phyloP scores from a whole-genome alignment of 2,888 invertebrate species.

The Tetanocera ferruginea region DNA sequence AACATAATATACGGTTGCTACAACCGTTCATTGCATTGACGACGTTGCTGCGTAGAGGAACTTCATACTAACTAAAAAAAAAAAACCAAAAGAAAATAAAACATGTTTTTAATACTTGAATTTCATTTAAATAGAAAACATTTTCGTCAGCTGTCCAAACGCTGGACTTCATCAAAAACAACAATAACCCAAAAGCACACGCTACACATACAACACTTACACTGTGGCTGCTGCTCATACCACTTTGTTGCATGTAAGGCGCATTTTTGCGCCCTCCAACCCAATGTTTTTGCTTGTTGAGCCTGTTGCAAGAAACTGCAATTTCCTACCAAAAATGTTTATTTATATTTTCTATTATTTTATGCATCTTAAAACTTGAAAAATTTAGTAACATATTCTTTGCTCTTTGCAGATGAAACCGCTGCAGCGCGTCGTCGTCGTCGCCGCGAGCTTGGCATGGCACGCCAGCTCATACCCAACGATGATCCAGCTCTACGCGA shows the following conservation, averaged over 20 bases:
- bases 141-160: background rate
- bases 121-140: background rate
- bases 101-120: background rate
- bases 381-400: no score
- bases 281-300: background rate
- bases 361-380: background rate
- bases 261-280: background rate
- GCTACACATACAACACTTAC: background rate
- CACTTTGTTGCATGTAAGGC: slow-evolving; percentile 17
- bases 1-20: background rate
- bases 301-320: background rate
- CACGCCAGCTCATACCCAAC: slow-evolving; percentile 63
- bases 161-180: background rate
- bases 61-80: background rate
- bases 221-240: background rate
- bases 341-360: background rate
- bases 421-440: slow-evolving; percentile 64
- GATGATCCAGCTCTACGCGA: slow-evolving; percentile 64
- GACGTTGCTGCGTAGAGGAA: background rate
- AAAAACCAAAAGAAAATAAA: background rate
- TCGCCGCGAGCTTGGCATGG: slow-evolving; percentile 67
- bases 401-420: slow-evolving; percentile 67
- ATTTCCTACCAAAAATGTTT: background rate
- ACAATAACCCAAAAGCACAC: background rate
- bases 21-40: background rate